Conservation (phyloP, 1,140 invertebrate species). For the Drosophila bipectinata region DNA sequence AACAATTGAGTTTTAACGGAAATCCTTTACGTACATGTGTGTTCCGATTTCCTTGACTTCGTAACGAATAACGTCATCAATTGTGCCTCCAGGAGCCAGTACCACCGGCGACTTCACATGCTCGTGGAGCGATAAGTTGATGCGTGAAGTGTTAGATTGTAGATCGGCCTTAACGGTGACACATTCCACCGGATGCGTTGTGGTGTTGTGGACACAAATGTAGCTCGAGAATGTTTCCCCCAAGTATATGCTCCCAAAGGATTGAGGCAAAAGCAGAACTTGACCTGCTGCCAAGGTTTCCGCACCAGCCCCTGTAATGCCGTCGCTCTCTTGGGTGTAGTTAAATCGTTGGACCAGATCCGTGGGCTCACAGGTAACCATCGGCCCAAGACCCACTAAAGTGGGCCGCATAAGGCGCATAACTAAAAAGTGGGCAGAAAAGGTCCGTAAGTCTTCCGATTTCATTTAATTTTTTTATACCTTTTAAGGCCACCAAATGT, state of each 20-base stretch:
- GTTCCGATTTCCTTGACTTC: slow-evolving; percentile 99
- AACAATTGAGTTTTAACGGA: no score
- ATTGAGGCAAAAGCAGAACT: slow-evolving; percentile 96
- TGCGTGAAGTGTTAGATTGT: slow-evolving; percentile 94
- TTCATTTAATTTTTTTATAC: slow-evolving; percentile 6
- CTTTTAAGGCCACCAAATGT: slow-evolving; percentile 68
- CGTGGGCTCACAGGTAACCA: slow-evolving; percentile 58
- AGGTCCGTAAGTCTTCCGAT: neutral
- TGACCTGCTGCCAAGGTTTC: slow-evolving; percentile 94
- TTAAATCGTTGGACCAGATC: slow-evolving; percentile 55
- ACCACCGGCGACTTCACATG: slow-evolving; percentile 87
- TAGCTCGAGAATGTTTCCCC: slow-evolving; percentile 99
- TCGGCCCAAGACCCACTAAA: slow-evolving; percentile 57
- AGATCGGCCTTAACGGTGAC: slow-evolving; percentile 95
- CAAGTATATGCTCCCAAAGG: slow-evolving; percentile 93
- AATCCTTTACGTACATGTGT: slow-evolving; percentile 90
- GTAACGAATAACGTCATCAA: slow-evolving; percentile 98
- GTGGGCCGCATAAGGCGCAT: slow-evolving; percentile 67
- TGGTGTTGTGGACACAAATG: slow-evolving; percentile 98
- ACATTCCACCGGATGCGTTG: slow-evolving; percentile 91
- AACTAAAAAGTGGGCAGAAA: slow-evolving; percentile 25
- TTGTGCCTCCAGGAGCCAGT: slow-evolving; percentile 92
- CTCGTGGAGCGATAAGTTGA: slow-evolving; percentile 89
- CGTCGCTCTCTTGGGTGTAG: slow-evolving; percentile 41
- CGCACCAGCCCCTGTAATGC: slow-evolving; percentile 81